Percentiles rank a stretch among this genome's conserved stretches.
Evolutionary conservation across 2,113 vertebrate species (phyloP).

Genomic region (Oncorhynchus gorbuscha): DNA sequence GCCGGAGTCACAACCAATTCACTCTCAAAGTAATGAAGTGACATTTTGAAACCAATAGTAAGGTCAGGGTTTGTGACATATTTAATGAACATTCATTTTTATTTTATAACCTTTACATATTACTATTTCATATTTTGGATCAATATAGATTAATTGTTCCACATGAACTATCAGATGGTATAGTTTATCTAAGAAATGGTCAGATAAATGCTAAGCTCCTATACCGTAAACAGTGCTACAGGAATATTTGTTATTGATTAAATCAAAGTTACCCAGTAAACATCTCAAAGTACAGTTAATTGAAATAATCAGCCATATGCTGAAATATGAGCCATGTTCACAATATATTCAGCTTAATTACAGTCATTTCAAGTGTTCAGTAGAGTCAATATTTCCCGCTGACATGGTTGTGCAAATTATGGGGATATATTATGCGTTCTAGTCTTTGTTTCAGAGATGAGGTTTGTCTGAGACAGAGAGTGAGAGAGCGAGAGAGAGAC

Average conservation of each 20-base stretch:
- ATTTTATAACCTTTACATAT: no score
- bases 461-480: neutral
- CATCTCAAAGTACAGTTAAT: neutral
- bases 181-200: neutral
- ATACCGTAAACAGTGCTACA: neutral
- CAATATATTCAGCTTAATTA: neutral
- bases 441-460: constrained; percentile 6
- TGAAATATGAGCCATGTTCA: neutral
- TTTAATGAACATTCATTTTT: neutral
- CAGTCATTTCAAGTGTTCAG: no score
- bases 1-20: neutral
- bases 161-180: neutral
- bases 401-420: constrained; percentile 15
- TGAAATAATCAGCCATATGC: neutral
- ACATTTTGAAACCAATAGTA: constrained; percentile 10
- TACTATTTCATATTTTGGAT: neutral
- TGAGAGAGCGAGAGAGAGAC: neutral
- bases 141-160: neutral
- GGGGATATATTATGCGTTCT: constrained; percentile 13
- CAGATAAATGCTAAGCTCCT: neutral
- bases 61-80: constrained; percentile 5
- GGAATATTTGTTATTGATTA: neutral
- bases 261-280: neutral
- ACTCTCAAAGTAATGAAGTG: neutral
- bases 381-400: constrained; percentile 12